These are phyloP conservation scores for Tyrannus savana DNA, from an alignment of 2,113 vertebrate genomes.

Conservation along the genomic window DNA sequence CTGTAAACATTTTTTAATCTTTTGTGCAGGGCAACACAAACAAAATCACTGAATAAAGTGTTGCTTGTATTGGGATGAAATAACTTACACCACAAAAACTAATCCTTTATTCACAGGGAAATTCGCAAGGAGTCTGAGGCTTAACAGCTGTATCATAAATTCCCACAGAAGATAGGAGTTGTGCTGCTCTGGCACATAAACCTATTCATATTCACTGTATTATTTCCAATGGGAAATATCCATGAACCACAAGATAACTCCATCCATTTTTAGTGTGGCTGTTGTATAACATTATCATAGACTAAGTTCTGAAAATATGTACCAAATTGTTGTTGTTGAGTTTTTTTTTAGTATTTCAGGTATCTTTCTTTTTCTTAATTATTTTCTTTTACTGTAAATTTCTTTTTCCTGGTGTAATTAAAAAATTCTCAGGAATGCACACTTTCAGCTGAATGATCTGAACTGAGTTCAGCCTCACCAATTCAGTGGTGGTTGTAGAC, in stretches of 20 bases:
- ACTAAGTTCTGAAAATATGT: background rate
- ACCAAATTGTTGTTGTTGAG: fast-evolving
- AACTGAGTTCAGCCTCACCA: background rate
- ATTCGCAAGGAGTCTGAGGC: background rate
- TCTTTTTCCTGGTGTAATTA: background rate
- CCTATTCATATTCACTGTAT: background rate
- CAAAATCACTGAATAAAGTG: background rate
- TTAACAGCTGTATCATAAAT: background rate
- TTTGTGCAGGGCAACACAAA: background rate
- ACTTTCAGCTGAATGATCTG: background rate
- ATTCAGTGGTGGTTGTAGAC: background rate
- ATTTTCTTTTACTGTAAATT: background rate
- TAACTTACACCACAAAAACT: background rate
- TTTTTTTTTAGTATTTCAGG: background rate
- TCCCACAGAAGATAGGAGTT: background rate
- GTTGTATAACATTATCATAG: background rate
- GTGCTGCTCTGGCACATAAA: background rate
- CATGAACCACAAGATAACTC: background rate
- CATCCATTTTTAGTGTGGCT: background rate
- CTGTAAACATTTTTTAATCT: background rate
- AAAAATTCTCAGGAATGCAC: background rate
- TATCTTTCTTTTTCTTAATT: background rate
- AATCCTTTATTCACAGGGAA: background rate
- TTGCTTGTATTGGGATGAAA: background rate
- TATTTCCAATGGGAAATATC: background rate